Conservation (phyloP, 2,797 vertebrate genomes). For the Peromyscus eremicus region DNA sequence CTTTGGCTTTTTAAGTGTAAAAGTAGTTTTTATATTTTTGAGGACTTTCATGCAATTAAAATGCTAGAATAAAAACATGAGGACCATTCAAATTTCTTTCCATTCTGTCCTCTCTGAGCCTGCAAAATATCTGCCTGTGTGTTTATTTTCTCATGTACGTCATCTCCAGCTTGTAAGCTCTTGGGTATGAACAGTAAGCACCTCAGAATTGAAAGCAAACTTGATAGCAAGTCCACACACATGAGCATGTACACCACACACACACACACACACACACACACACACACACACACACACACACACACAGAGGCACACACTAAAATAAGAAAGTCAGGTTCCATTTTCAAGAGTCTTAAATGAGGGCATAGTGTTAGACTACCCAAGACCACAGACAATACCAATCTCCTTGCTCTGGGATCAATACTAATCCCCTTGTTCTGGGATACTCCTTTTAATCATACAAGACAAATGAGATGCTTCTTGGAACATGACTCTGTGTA, state of each 20-base stretch:
- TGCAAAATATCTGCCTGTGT: neutral
- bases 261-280: neutral
- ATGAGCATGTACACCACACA: neutral
- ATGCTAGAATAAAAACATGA: neutral
- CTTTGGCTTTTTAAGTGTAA: constrained; percentile 4
- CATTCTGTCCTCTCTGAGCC: neutral
- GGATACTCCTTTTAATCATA: constrained; percentile 11
- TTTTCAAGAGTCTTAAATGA: neutral
- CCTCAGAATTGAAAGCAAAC: constrained; percentile 50
- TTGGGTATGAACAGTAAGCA: neutral
- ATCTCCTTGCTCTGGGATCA: neutral
- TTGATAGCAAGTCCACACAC: neutral
- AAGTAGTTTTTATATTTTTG: constrained; percentile 28
- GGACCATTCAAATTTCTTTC: neutral
- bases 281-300: neutral
- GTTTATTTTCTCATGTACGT: neutral
- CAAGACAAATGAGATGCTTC: neutral
- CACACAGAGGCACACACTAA: neutral
- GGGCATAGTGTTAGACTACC: neutral
- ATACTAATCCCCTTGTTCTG: neutral
- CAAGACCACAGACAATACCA: neutral
- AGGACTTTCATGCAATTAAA: constrained; percentile 46
- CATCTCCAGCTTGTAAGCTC: neutral
- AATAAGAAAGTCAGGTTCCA: constrained; percentile 24
- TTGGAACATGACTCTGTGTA: neutral